Evolutionary conservation across 2,113 vertebrate genomes (phyloP).

Genomic region (Petromus typicus): DNA sequence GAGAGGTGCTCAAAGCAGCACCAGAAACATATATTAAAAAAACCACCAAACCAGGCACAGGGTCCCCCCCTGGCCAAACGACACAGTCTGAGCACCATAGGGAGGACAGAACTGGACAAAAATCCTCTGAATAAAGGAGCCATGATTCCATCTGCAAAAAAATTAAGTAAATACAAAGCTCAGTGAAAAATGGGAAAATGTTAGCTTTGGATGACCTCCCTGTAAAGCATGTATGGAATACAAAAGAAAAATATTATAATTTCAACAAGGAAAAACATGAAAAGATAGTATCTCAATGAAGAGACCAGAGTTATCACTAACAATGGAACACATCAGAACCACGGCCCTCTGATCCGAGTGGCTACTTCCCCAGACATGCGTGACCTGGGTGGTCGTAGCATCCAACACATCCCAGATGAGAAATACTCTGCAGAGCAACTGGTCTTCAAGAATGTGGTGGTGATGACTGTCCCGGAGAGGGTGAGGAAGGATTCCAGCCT

Average conservation of each 20-base stretch:
- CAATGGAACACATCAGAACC: neutral
- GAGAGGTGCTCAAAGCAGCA: neutral
- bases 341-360: neutral
- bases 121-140: neutral
- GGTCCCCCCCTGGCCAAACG: neutral
- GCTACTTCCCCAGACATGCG: neutral
- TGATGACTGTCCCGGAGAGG: neutral
- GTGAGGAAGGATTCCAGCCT: neutral
- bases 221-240: neutral
- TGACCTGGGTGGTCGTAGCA: neutral
- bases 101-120: neutral
- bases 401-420: neutral
- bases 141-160: neutral
- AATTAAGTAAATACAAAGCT: neutral
- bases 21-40: neutral
- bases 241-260: neutral
- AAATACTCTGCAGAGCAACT: neutral
- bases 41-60: neutral
- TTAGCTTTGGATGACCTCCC: neutral
- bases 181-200: neutral
- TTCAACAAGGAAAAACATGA: neutral
- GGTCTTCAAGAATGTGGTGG: neutral
- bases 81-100: neutral
- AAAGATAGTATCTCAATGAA: neutral
- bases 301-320: neutral